Percentiles rank a stretch among this genome's conserved stretches.
Evolutionary conservation across 2,888 invertebrate genomes (phyloP).

Genomic region (Nephrotoma guestfalica): DNA sequence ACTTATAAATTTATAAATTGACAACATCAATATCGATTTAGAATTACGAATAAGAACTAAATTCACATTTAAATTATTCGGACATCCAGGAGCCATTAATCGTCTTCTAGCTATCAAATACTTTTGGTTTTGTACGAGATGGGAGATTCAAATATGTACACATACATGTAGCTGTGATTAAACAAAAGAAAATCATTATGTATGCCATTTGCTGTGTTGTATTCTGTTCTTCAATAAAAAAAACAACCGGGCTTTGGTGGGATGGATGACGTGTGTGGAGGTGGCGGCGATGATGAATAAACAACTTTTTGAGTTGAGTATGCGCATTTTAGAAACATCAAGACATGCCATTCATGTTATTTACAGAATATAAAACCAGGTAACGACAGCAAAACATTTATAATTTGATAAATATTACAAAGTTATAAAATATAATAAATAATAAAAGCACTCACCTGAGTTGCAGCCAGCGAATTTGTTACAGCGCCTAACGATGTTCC

Average conservation of each 20-base stretch:
- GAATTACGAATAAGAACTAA: neutral
- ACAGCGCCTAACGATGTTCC: neutral
- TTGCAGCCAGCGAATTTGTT: constrained; percentile 30
- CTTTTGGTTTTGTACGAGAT: neutral
- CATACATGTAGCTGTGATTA: neutral
- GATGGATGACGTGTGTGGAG: neutral
- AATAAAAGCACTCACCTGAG: constrained; percentile 17
- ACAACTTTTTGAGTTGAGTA: neutral
- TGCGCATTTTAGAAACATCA: neutral
- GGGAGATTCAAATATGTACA: too few species aligned
- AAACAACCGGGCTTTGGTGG: neutral
- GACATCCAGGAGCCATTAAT: neutral
- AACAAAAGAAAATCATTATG: neutral
- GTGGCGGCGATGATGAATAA: neutral
- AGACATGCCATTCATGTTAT: neutral
- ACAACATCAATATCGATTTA: too few species aligned
- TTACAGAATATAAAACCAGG: neutral
- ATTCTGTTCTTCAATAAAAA: neutral
- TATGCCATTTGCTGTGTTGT: neutral
- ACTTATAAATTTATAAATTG: too few species aligned
- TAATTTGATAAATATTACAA: neutral
- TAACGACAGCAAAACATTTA: neutral
- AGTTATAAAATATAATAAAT: neutral
- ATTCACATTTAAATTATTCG: neutral
- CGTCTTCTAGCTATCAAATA: neutral